phyloP scores from a whole-genome alignment of 1,140 invertebrate species.

The Neuroterus valhalla region DNA sequence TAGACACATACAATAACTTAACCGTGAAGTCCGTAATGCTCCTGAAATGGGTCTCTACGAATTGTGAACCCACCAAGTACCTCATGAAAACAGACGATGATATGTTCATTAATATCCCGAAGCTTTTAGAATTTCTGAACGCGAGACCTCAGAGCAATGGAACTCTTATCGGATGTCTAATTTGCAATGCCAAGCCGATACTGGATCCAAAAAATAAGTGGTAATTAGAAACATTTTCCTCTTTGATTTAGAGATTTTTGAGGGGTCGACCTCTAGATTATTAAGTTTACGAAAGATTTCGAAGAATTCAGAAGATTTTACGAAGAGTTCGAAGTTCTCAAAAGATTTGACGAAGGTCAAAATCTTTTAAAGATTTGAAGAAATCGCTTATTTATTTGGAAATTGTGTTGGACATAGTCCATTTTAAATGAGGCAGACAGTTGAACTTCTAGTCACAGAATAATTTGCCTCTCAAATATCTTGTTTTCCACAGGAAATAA shows the following conservation, averaged over 20 bases:
- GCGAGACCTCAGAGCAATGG: conserved; percentile 64
- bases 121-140: conserved; percentile 69
- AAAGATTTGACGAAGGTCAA: too few species aligned
- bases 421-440: too few species aligned
- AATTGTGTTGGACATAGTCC: too few species aligned
- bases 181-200: conserved; percentile 84
- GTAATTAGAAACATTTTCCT: conserved; percentile 72
- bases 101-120: conserved; percentile 86
- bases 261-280: neutral
- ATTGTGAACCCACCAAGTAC: conserved; percentile 80
- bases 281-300: too few species aligned
- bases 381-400: too few species aligned
- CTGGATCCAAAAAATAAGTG: conserved; percentile 85
- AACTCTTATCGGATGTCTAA: conserved; percentile 83
- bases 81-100: conserved; percentile 91
- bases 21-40: conserved; percentile 92
- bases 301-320: too few species aligned
- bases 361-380: too few species aligned
- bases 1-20: conserved; percentile 94
- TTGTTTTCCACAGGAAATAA: too few species aligned
- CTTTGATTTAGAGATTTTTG: conserved; percentile 25
- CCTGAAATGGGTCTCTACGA: conserved; percentile 85
- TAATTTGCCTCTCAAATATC: too few species aligned
- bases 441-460: too few species aligned
- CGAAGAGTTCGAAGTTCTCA: too few species aligned